Evolutionary conservation across 2,888 invertebrate species (phyloP).

Genomic region (Clanis bilineata): DNA sequence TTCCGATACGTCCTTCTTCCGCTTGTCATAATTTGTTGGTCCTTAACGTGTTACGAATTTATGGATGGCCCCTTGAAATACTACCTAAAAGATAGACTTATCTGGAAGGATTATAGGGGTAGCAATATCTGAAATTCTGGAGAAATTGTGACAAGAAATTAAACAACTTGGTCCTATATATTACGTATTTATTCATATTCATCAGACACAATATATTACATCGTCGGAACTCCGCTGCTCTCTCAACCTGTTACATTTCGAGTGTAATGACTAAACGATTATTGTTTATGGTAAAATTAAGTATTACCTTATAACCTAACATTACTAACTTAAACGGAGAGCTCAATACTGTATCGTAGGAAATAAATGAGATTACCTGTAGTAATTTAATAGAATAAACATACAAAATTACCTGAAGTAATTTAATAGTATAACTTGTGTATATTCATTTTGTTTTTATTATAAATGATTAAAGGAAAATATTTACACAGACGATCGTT

Average conservation of each 20-base stretch:
- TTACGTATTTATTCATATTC: slow-evolving; percentile 81
- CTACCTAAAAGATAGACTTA: too few species aligned
- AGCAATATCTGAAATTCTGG: background rate
- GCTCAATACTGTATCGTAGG: slow-evolving; percentile 77
- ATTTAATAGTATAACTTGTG: slow-evolving; percentile 19
- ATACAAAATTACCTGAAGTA: slow-evolving; percentile 41
- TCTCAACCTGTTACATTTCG: slow-evolving; percentile 65
- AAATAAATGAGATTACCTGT: slow-evolving; percentile 68
- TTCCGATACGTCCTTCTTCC: too few species aligned
- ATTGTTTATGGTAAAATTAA: slow-evolving; percentile 77
- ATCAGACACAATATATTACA: slow-evolving; percentile 82
- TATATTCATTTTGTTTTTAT: slow-evolving; percentile 51
- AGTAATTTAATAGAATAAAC: slow-evolving; percentile 73
- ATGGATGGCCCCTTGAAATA: too few species aligned
- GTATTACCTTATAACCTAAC: slow-evolving; percentile 71
- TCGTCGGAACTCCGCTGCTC: slow-evolving; percentile 69
- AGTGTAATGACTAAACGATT: slow-evolving; percentile 76
- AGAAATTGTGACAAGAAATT: slow-evolving; percentile 32
- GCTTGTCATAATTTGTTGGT: too few species aligned
- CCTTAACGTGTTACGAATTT: too few species aligned
- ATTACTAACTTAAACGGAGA: slow-evolving; percentile 67
- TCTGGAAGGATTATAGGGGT: too few species aligned
- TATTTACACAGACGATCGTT: slow-evolving; percentile 21
- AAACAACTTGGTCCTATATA: slow-evolving; percentile 69
- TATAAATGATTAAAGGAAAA: slow-evolving; percentile 15